Evolutionary conservation across 2,797 vertebrate genomes (phyloP), one percentile per base, ranked within the genome.

Genomic region (Macroramphosus scolopax): DNA sequence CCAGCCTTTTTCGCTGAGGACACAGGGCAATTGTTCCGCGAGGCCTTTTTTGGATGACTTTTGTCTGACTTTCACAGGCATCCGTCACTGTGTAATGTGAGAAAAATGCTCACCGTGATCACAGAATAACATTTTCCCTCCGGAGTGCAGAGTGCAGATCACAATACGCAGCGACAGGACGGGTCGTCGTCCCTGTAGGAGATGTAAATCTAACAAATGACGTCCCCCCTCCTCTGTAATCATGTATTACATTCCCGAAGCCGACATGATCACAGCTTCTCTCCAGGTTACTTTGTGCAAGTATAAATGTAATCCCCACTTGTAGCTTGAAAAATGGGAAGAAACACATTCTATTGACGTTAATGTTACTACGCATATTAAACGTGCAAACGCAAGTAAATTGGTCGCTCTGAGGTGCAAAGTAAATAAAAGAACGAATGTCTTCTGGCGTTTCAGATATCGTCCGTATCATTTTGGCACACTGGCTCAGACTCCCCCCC

Each of bases 1-100:
- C 51, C 56, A 51, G 42, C 49, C 66, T n/a, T n/a, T 65, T 61
- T 63, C 71, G 61, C 14, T 52, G 72, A 75, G 71, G 75, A 83
- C 75, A 67, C 53, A 60, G 63, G 54, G 48, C 75, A 72, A 54
- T 54, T 67, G 60, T 59, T 63, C 59, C 26, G 41, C 32, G 5
- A n/a, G 38, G 68, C 36, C n/a, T n/a, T 72, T 62, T 76, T 34
- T 11, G 46, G 34, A 39, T 59, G 61, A 58, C 66, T 64, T 70
- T 47, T 74, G 51, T 34, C 59, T 68, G 71, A 67, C 67, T 76
- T 77, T 60, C 52, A 51, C 58, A 61, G 43, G 56, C 61, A 55
- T 63, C 46, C 35, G 60, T 77, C 62, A 43, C 9, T 44, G 38
- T 71, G 55, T 47, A 68, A 72, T 52, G 42, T 35, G 52, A 64